Conservation (phyloP, 2,797 vertebrate species). For the Peromyscus melanophrys region DNA sequence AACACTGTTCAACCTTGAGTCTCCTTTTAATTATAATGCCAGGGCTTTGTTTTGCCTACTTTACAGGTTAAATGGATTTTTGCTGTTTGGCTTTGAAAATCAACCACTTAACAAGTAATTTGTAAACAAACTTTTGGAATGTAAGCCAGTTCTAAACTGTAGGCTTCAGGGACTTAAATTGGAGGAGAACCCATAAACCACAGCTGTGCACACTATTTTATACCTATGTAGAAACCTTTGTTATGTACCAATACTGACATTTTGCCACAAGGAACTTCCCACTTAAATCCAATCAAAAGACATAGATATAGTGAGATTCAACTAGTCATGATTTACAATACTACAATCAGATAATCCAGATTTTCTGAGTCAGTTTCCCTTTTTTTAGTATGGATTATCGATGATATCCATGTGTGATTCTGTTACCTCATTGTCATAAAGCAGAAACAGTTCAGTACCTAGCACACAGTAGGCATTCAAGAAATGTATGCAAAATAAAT, state of each 20-base stretch:
- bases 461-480: background rate
- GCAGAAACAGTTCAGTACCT: slow-evolving; percentile 10
- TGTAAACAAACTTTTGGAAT: slow-evolving; percentile 76
- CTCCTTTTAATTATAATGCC: slow-evolving; percentile 74
- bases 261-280: slow-evolving; percentile 34
- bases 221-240: background rate
- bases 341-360: background rate
- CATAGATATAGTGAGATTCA: background rate
- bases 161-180: slow-evolving; percentile 67
- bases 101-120: slow-evolving; percentile 74
- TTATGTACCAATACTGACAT: slow-evolving; percentile 2
- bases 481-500: background rate
- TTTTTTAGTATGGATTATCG: slow-evolving; percentile 45
- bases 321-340: background rate
- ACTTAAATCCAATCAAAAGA: slow-evolving; percentile 42
- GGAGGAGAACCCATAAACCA: slow-evolving; percentile 69
- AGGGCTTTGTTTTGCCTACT: slow-evolving; percentile 66
- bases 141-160: slow-evolving; percentile 75
- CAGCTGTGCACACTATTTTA: background rate
- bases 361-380: slow-evolving; percentile 45
- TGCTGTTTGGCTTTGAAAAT: slow-evolving; percentile 78
- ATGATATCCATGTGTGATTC: background rate
- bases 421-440: background rate
- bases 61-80: slow-evolving; percentile 75
- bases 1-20: slow-evolving; percentile 53